A percentile compares a stretch with the other conserved stretches of the same genome.
Conservation (phyloP, 2,113 vertebrate species). For the Chascanopsetta lugubris region DNA sequence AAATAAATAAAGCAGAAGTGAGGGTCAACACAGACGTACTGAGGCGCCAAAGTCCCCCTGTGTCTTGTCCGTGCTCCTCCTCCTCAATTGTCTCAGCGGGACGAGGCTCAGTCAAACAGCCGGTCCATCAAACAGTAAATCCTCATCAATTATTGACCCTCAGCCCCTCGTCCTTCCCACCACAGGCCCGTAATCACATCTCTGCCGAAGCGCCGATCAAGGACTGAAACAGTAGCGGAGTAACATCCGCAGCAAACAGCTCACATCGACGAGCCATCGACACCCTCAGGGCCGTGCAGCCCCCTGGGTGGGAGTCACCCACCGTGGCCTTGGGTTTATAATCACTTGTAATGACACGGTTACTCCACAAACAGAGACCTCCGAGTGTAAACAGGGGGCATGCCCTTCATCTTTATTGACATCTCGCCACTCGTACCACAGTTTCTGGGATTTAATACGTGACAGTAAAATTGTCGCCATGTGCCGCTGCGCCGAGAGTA, state of each 20-base stretch:
- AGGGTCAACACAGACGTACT: neutral
- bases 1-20: conserved; percentile 6
- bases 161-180: conserved; percentile 59
- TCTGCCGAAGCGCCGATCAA: conserved; percentile 24
- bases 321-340: conserved; percentile 30
- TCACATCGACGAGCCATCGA: conserved; percentile 28
- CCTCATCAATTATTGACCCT: conserved; percentile 58
- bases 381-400: neutral
- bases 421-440: neutral
- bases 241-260: conserved; percentile 26
- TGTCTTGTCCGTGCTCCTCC: neutral
- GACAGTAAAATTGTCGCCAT: too few relatives aligned
- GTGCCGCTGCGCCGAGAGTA: too few relatives aligned
- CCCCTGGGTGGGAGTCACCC: conserved; percentile 26
- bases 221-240: conserved; percentile 37
- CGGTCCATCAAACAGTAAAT: conserved; percentile 48
- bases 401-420: neutral
- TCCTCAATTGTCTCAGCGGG: conserved; percentile 1
- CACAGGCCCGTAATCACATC: conserved; percentile 59
- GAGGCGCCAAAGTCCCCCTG: neutral
- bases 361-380: neutral
- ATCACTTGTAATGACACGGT: conserved; percentile 7
- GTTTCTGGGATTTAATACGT: neutral
- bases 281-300: conserved; percentile 38
- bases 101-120: conserved; percentile 28